These are phyloP conservation scores for Palythoa grandis DNA, from an alignment of 92 coral and sea anemone species.

Conservation along the genomic window DNA sequence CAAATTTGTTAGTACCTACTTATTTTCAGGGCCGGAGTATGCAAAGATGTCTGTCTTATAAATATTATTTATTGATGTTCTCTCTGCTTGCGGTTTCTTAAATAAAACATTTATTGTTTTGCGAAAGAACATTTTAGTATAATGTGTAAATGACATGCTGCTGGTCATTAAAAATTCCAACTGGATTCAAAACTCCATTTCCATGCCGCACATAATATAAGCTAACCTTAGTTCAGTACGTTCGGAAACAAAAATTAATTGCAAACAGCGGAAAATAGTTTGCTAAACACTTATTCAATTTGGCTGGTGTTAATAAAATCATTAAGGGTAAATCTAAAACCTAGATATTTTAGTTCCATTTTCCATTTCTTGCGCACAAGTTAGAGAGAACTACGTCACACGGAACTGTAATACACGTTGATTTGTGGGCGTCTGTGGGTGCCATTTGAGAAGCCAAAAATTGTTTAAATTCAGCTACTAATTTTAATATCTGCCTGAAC, in stretches of 20 bases:
- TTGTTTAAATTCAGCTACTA: too few relatives aligned
- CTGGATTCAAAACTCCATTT: background rate
- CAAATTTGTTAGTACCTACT: background rate
- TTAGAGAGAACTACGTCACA: too few relatives aligned
- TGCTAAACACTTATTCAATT: background rate
- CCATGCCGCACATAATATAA: background rate
- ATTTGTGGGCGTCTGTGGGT: too few relatives aligned
- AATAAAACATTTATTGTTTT: slow-evolving; percentile 32
- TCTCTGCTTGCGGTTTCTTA: slow-evolving; percentile 31
- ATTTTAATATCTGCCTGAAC: too few relatives aligned
- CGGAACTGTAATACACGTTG: too few relatives aligned
- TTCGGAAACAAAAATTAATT: background rate
- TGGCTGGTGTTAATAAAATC: background rate
- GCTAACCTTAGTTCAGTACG: background rate
- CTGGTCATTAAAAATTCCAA: background rate
- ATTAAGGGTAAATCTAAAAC: background rate
- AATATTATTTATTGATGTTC: slow-evolving; percentile 22
- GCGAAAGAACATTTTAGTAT: background rate
- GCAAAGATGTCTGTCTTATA: slow-evolving; percentile 25
- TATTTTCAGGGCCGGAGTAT: background rate
- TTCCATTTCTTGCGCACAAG: too few relatives aligned
- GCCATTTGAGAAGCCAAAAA: too few relatives aligned
- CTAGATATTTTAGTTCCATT: too few relatives aligned
- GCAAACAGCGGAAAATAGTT: background rate
- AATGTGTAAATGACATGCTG: background rate